Conservation (phyloP, 1,140 invertebrate species). For the Venustaconcha ellipsiformis region DNA sequence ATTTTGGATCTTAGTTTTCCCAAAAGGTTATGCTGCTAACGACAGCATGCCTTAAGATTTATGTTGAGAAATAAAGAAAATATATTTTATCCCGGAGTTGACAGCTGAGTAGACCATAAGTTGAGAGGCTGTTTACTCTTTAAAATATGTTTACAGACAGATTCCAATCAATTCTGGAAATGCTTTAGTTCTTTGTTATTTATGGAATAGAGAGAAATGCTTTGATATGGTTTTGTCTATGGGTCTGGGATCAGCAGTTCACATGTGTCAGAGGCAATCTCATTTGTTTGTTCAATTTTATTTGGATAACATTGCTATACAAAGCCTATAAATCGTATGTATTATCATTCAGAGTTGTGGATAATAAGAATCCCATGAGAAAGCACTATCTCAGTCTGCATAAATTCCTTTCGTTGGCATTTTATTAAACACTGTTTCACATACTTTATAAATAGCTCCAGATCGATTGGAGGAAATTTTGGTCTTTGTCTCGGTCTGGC, state of each 20-base stretch:
- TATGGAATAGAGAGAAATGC: background rate
- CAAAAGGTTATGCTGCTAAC: background rate
- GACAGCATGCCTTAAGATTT: background rate
- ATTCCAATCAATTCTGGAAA: conserved; percentile 11
- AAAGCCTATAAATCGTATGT: no score
- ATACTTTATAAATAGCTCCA: no score
- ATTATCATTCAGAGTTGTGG: no score
- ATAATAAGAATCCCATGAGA: no score
- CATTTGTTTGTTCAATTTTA: background rate
- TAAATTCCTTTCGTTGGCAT: no score
- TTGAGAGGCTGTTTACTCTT: background rate
- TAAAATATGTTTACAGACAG: conserved; percentile 15
- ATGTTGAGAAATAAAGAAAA: background rate
- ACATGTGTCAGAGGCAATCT: conserved; percentile 8
- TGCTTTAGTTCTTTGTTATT: background rate
- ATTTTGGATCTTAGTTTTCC: background rate
- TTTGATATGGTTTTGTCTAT: conserved; percentile 14
- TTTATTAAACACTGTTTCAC: no score
- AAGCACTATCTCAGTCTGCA: no score
- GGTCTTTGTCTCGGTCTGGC: no score
- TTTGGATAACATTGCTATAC: no score
- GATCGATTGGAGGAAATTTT: no score
- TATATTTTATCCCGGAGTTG: conserved; percentile 4
- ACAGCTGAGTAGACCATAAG: conserved; percentile 2
- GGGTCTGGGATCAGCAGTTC: conserved; percentile 11